phyloP scores from a whole-genome alignment of 2,113 vertebrate species.

The Lates calcarifer region DNA sequence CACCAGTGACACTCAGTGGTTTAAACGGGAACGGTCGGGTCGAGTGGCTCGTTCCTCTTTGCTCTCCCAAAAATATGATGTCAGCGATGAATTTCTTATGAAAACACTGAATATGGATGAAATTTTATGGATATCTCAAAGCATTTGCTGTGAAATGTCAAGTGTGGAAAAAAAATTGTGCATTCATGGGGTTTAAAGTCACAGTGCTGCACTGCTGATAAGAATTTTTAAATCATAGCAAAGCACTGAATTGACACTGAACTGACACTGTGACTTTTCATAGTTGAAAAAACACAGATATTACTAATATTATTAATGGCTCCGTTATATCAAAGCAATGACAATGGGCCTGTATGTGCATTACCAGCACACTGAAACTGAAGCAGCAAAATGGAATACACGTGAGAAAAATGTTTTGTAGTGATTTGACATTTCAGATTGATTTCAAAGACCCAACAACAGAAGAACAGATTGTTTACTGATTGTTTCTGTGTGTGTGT shows the following conservation, averaged over 20 bases:
- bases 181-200: not conserved
- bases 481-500: not conserved
- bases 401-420: not conserved
- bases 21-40: conserved; percentile 30
- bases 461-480: conserved; percentile 4
- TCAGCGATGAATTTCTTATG: conserved; percentile 1
- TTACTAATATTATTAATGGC: not conserved
- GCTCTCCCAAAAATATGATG: conserved; percentile 4
- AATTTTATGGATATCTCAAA: not conserved
- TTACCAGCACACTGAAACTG: not conserved
- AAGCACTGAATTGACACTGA: not conserved
- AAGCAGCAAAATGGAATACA: conserved; percentile 2
- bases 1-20: conserved; percentile 69
- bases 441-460: conserved; percentile 4
- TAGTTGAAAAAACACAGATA: not conserved
- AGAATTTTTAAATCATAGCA: not conserved
- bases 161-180: no score
- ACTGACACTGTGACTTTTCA: not conserved
- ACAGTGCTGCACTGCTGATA: not conserved
- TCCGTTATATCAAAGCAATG: not conserved
- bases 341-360: not conserved
- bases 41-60: not conserved
- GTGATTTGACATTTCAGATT: conserved; percentile 7
- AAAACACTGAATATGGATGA: not conserved
- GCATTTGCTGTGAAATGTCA: not conserved